Conservation (phyloP, 2,113 vertebrate species). For the Entelurus aequoreus region DNA sequence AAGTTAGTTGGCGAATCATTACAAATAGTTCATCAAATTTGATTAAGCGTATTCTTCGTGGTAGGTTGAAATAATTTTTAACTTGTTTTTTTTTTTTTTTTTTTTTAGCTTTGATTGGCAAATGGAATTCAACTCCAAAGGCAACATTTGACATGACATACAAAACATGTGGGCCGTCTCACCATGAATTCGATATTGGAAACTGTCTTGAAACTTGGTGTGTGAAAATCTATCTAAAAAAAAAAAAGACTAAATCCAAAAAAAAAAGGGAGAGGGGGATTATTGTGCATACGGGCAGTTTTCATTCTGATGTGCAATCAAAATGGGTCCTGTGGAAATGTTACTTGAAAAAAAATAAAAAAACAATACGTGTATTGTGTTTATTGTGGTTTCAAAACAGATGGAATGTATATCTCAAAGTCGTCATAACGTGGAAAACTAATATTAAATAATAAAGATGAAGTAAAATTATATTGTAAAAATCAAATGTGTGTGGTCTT, state of each 20-base stretch:
- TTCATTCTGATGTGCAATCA: conserved; percentile 92
- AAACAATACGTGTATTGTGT: conserved; percentile 86
- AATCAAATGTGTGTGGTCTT: conserved; percentile 69
- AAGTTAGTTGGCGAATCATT: conserved; percentile 36
- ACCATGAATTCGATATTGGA: conserved; percentile 31
- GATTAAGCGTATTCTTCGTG: neutral
- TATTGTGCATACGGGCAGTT: conserved; percentile 76
- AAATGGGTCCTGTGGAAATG: conserved; percentile 93
- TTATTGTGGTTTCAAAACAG: conserved; percentile 93
- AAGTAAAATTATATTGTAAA: conserved; percentile 79
- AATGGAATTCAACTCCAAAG: conserved; percentile 31
- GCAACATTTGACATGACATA: conserved; percentile 23
- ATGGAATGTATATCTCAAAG: conserved; percentile 98
- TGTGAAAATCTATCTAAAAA: conserved; percentile 22
- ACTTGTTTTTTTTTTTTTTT: no score
- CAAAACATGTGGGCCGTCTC: conserved; percentile 30
- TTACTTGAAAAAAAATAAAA: conserved; percentile 52
- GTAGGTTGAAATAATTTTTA: conserved; percentile 15
- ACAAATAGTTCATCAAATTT: neutral
- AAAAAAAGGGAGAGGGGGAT: conserved; percentile 58
- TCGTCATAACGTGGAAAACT: conserved; percentile 95
- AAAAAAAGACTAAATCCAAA: conserved; percentile 24
- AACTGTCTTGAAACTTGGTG: conserved; percentile 54
- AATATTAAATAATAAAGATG: conserved; percentile 96
- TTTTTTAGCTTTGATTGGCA: neutral